Evolutionary conservation across 1,140 invertebrate species (phyloP), one percentile per base, ranked within the genome.

Genomic region (Neuroterus valhalla): DNA sequence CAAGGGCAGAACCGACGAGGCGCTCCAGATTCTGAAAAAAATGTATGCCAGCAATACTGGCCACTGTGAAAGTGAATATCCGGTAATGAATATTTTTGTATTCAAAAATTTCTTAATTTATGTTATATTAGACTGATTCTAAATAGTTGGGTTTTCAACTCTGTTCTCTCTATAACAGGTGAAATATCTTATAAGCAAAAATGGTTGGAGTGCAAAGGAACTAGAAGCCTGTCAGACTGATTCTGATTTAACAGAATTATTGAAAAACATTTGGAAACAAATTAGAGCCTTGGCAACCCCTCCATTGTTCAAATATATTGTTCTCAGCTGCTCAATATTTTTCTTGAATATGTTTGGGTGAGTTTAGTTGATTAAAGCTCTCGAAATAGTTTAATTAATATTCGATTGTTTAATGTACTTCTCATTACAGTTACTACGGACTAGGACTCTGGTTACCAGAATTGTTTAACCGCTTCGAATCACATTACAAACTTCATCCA

Each of bases 381-480:
- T 38, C 31, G 31, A 38, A 38, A 1, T 38, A 10, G 1, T 38
- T 38, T 38, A 38, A 1, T 10, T 10, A 12, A 50, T 70, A 23
- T 15, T 26, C n/a, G 46, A 48, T 70, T 70, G 3, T 38, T 38
- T 38, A 0, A 38, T 8, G 4, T 31, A 23, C 2, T 52, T 52
- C 23, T n/a, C 8, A 21, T 67, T 72, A 46, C 89, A 94, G 94
- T 3, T 93, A 93, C 73, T 94, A 93, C 70, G 94, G 94, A 2
- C 83, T 95, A 6, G 94, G 93, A 71, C 87, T 94, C 17, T 95
- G 94, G 94, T 91, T 94, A 17, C 94, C 94, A 17, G 93, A 94
- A 82, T 84, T 95, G 5, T 92, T 94, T 42, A 91, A 92, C 11
- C 89, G 93, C 3, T 91, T 93, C 75, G 86, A 91, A 46, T 85